Conservation (phyloP, 1,140 invertebrate genomes). For the Gonatopus flavifemur region DNA sequence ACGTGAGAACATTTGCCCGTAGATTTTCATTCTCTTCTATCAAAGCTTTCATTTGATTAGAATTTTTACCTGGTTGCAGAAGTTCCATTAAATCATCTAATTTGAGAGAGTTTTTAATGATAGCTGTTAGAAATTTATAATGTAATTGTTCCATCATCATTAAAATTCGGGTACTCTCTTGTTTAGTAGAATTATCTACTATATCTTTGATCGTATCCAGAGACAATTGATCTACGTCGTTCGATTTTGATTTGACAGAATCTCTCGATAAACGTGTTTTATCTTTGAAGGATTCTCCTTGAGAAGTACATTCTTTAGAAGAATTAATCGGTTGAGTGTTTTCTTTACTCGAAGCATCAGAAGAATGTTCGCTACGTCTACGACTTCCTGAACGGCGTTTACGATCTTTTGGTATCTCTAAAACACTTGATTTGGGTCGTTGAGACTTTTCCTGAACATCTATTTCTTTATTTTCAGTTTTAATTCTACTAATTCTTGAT, state of each 20-base stretch:
- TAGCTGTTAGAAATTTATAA: conserved; percentile 41
- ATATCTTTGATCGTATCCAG: conserved; percentile 43
- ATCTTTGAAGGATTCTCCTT: conserved; percentile 18
- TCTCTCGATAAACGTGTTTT: conserved; percentile 14
- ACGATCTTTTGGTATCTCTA: conserved; percentile 22
- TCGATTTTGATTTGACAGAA: conserved; percentile 10
- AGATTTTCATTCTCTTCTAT: conserved; percentile 44
- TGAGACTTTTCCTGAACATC: conserved; percentile 24
- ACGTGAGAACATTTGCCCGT: conserved; percentile 35
- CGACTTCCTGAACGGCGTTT: conserved; percentile 21
- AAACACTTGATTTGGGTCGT: conserved; percentile 13
- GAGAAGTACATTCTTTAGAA: conserved; percentile 22
- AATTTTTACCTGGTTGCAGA: conserved; percentile 32
- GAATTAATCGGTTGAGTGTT: conserved; percentile 38
- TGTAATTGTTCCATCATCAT: conserved; percentile 41
- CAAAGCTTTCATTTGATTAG: conserved; percentile 25
- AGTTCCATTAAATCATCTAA: conserved; percentile 45
- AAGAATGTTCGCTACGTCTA: conserved; percentile 21
- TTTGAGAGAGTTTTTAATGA: conserved; percentile 44
- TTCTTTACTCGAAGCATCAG: conserved; percentile 47
- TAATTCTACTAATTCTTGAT: conserved; percentile 20
- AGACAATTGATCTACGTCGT: conserved; percentile 32
- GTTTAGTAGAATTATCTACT: conserved; percentile 37
- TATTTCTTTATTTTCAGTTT: conserved; percentile 9
- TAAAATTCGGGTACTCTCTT: conserved; percentile 45